Conservation (phyloP, 2,113 vertebrate genomes). For the Siphamia tubifer region DNA sequence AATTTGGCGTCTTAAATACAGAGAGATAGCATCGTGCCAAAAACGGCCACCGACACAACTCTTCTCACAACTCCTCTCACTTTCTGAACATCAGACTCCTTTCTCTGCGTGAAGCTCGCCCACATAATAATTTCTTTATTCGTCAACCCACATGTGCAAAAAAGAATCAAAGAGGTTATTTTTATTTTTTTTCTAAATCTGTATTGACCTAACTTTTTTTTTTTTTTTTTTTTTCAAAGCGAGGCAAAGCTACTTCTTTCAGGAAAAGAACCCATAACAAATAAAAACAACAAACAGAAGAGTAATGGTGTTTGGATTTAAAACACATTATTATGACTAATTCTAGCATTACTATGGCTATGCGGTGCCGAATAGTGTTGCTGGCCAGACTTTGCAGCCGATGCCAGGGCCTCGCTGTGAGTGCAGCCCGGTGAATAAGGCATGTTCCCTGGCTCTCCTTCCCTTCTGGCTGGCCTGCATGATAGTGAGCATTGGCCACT, state of each 20-base stretch:
- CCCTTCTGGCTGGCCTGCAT: slow-evolving; percentile 49
- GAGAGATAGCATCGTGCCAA: slow-evolving; percentile 75
- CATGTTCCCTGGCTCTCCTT: slow-evolving; percentile 57
- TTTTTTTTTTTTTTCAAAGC: slow-evolving; percentile 7
- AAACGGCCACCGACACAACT: slow-evolving; percentile 74
- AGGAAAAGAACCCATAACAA: background rate
- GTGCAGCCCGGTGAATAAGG: slow-evolving; percentile 64
- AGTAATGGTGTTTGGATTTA: background rate
- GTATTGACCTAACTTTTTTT: slow-evolving; percentile 6
- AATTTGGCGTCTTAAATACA: slow-evolving; percentile 78
- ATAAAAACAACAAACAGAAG: slow-evolving; percentile 7
- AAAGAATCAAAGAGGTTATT: slow-evolving; percentile 24
- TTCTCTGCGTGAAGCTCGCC: slow-evolving; percentile 39
- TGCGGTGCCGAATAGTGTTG: slow-evolving; percentile 29
- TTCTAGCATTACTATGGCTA: slow-evolving; percentile 21
- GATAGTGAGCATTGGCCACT: slow-evolving; percentile 49
- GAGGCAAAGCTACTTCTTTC: background rate
- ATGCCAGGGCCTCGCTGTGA: slow-evolving; percentile 69
- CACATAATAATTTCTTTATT: slow-evolving; percentile 52
- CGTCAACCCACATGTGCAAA: slow-evolving; percentile 46
- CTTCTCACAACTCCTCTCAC: slow-evolving; percentile 58
- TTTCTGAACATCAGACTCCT: slow-evolving; percentile 54
- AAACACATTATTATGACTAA: slow-evolving; percentile 18
- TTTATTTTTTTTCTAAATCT: slow-evolving; percentile 21
- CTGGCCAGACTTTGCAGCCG: slow-evolving; percentile 50